Conservation (phyloP, 2,113 vertebrate species). For the Solea senegalensis region DNA sequence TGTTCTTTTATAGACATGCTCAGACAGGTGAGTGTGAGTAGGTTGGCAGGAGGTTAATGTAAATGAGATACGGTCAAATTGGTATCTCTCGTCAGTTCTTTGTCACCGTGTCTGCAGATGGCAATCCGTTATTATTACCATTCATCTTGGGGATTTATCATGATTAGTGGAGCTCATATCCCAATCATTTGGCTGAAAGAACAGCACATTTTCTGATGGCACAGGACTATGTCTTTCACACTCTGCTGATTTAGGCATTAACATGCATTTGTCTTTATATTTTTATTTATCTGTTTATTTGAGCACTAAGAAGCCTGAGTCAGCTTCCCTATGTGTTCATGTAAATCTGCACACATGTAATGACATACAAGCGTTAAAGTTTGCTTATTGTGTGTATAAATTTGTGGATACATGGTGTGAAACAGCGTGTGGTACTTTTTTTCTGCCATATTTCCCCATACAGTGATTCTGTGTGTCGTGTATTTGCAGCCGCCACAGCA, state of each 20-base stretch:
- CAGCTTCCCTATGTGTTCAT: not conserved
- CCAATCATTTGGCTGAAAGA: conserved; percentile 47
- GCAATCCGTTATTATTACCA: conserved; percentile 44
- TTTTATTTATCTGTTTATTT: conserved; percentile 6
- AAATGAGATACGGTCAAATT: conserved; percentile 50
- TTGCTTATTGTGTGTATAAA: not conserved
- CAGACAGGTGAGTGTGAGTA: conserved; percentile 41
- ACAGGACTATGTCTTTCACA: conserved; percentile 37
- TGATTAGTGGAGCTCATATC: conserved; percentile 62
- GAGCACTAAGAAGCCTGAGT: not conserved
- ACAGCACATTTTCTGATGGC: conserved; percentile 40
- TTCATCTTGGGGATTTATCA: conserved; percentile 58
- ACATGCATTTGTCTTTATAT: conserved; percentile 9
- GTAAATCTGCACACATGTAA: not conserved
- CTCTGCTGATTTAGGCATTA: conserved; percentile 31
- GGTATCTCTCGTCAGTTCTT: conserved; percentile 13
- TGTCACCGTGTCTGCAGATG: conserved; percentile 40
- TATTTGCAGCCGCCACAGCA: conserved; percentile 14
- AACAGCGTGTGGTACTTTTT: not conserved
- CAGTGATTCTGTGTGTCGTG: conserved; percentile 8
- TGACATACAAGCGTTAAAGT: not conserved
- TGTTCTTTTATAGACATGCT: conserved; percentile 37
- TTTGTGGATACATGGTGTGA: not conserved
- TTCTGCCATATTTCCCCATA: conserved; percentile 20
- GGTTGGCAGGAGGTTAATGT: conserved; percentile 52